Percentiles rank a stretch among this genome's conserved stretches.
Evolutionary conservation across 1,140 invertebrate species (phyloP).

Genomic region (Apis dorsata): DNA sequence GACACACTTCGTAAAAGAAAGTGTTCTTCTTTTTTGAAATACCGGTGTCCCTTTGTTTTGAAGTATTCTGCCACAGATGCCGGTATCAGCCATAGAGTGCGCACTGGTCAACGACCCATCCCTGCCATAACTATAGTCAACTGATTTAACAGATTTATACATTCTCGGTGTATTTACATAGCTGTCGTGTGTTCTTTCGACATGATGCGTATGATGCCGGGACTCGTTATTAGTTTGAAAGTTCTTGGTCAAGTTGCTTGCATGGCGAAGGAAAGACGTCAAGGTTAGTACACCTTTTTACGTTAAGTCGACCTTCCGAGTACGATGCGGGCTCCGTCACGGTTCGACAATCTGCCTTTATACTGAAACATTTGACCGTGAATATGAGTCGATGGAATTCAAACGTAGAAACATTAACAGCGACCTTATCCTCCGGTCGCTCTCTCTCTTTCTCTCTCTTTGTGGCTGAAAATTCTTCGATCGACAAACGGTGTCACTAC

Average conservation of each 20-base stretch:
- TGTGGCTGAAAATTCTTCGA: constrained; percentile 9
- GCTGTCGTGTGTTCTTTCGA: constrained; percentile 19
- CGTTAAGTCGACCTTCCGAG: constrained; percentile 61
- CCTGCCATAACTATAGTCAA: constrained; percentile 53
- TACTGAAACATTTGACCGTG: constrained; percentile 62
- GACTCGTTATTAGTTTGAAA: constrained; percentile 48
- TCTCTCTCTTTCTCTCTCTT: background rate
- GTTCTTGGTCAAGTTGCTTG: constrained; percentile 63
- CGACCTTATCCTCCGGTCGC: constrained; percentile 22
- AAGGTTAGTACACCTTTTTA: constrained; percentile 68
- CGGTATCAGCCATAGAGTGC: constrained; percentile 47
- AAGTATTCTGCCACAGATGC: constrained; percentile 31
- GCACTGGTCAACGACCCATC: constrained; percentile 60
- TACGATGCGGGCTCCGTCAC: constrained; percentile 61
- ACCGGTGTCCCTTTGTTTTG: constrained; percentile 38
- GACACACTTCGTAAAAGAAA: too few relatives aligned
- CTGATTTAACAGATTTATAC: constrained; percentile 42
- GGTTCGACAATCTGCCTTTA: constrained; percentile 63
- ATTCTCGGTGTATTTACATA: constrained; percentile 33
- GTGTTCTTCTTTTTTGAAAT: background rate
- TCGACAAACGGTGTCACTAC: background rate
- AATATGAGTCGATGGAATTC: constrained; percentile 60
- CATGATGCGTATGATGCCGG: background rate
- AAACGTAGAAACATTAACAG: constrained; percentile 40
- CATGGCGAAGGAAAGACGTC: constrained; percentile 55